Evolutionary conservation across 2,113 vertebrate genomes (phyloP).

Genomic region (Ciconia stormi): DNA sequence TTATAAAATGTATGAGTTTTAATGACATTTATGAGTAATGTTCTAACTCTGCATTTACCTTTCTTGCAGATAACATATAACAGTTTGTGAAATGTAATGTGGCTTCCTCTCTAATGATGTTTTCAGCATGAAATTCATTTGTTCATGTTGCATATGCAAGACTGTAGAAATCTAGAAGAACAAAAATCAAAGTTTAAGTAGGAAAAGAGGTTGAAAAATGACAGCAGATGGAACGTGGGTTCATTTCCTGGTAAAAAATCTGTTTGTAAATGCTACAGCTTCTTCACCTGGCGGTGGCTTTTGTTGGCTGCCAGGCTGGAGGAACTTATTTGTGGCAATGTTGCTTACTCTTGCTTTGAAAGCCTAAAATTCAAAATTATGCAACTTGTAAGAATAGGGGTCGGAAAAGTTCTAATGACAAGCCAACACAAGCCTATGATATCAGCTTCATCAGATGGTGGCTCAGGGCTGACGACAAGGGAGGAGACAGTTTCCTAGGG

Average conservation of each 20-base stretch:
- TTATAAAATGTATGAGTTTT: not conserved
- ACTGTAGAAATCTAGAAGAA: not conserved
- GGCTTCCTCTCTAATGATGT: not conserved
- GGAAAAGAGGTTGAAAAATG: not conserved
- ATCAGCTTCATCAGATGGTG: not conserved
- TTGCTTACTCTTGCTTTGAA: conserved; percentile 76
- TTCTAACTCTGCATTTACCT: not conserved
- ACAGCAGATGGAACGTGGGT: not conserved
- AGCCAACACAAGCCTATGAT: not conserved
- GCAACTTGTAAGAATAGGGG: not conserved
- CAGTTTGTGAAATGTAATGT: not conserved
- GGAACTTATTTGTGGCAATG: conserved; percentile 72
- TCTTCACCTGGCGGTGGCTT: conserved; percentile 72
- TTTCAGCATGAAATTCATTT: not conserved
- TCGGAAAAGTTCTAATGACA: not conserved
- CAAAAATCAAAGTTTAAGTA: not conserved
- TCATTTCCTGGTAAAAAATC: conserved; percentile 57
- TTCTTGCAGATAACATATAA: not conserved
- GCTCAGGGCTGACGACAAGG: not conserved
- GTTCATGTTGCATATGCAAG: not conserved
- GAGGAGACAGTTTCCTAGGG: not conserved
- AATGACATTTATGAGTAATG: not conserved
- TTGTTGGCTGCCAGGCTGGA: conserved; percentile 78
- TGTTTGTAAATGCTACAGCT: conserved; percentile 42
- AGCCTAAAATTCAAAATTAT: conserved; percentile 42